These are phyloP conservation scores for Adelosebastes latens DNA, from an alignment of 2,797 vertebrate species.

Conservation along the genomic window DNA sequence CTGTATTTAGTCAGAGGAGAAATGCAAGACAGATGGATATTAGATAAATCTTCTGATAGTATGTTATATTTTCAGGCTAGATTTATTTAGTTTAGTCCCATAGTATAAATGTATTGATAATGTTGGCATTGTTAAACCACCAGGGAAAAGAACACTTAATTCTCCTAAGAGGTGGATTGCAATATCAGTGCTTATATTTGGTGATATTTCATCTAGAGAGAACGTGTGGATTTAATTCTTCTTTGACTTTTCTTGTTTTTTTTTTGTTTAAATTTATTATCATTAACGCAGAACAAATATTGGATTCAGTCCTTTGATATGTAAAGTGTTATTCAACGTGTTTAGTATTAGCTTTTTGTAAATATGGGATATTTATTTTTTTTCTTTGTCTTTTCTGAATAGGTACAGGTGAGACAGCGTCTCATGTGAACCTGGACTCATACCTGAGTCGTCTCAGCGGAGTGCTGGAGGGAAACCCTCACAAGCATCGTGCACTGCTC, in stretches of 20 bases:
- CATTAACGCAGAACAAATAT: no score
- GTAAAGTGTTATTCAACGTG: background rate
- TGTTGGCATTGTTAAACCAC: background rate
- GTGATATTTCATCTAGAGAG: background rate
- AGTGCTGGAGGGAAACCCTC: conserved; percentile 91
- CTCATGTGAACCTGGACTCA: conserved; percentile 91
- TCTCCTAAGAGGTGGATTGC: background rate
- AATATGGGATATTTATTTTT: background rate
- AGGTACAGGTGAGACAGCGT: conserved; percentile 95
- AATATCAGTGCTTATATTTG: background rate
- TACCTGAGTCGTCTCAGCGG: conserved; percentile 94
- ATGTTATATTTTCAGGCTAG: background rate
- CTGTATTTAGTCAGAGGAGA: background rate
- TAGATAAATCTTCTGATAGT: background rate
- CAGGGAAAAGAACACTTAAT: background rate
- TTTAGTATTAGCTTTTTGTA: background rate
- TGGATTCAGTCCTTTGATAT: background rate
- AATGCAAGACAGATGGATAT: background rate
- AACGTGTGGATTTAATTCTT: background rate
- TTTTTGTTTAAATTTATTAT: no score
- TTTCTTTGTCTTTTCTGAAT: background rate
- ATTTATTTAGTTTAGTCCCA: background rate
- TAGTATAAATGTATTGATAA: background rate
- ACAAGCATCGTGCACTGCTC: conserved; percentile 91
- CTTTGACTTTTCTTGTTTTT: no score